Base-by-base conservation (phyloP, 2,113 vertebrate genomes). In the Labeo catla region DNA sequence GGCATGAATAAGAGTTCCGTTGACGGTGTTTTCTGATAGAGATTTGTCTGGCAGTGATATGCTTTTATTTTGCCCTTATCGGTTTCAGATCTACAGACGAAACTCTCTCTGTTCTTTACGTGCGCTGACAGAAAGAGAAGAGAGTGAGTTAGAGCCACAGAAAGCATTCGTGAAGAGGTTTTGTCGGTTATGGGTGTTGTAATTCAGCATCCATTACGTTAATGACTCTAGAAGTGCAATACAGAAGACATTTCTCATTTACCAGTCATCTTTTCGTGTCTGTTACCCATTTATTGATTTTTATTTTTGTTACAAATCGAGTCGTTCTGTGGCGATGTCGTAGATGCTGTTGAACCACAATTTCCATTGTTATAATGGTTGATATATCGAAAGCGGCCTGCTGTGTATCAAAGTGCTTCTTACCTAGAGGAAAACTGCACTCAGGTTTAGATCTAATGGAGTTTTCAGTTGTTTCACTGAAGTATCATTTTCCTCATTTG, bases 61-160 rank as follows among this genome's bases (percentile, higher is more conserved):
- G 59, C 80, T 34, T 83, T 45, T 73, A 54, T 82, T 77, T 63
- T 66, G 68, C 47, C 57, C 70, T 77, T 87, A 76, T 83, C 80
- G 45, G 47, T 83, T 74, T 34, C 47, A 76, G 70, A 47, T 77
- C 59, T 83, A 54, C 34, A 9, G 59, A 43, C 34, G 2, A 23
- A 85, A 78, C 47, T 28, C 34, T 59, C 50, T 84, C 36, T 84
- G 23, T 68, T 82, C n/a, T 4, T 73, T 84, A 6, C 11, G 36
- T 83, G 50, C 23, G 15, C 10, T 50, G 65, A 70, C 47, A 54
- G 81, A 82, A 11, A 39, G 28, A 50, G 52, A 23, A 82, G 59
- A 61, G 19, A 49, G n/a, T 76, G 43, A 65, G 61, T 49, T 16
- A 28, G 43, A 50, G 47, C 28, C 28, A 50, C 50, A 77, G 76